These are phyloP conservation scores for Solen grandis DNA, from an alignment of 1,140 invertebrate genomes.

Conservation along the genomic window DNA sequence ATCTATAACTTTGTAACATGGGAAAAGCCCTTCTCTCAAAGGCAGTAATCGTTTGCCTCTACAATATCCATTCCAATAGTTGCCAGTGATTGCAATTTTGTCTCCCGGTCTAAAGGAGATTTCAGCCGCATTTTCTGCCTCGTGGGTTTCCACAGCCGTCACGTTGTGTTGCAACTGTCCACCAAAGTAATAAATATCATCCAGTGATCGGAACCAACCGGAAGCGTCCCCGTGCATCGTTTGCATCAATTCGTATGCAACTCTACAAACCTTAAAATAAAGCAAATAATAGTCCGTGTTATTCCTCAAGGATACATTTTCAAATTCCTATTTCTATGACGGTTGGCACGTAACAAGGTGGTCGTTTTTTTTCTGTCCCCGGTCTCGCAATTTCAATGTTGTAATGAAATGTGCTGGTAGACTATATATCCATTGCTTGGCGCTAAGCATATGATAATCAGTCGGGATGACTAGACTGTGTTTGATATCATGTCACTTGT, in stretches of 20 bases:
- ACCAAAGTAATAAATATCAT: slow-evolving; percentile 98
- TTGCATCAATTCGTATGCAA: slow-evolving; percentile 99
- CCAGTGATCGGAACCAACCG: slow-evolving; percentile 91
- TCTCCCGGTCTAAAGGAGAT: background rate
- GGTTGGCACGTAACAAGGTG: no score
- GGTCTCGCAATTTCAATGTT: no score
- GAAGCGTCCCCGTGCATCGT: slow-evolving; percentile 92
- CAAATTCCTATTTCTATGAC: no score
- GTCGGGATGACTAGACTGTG: no score
- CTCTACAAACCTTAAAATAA: slow-evolving; percentile 89
- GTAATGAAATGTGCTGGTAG: no score
- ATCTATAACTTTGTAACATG: background rate
- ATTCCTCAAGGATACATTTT: no score
- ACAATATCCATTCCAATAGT: background rate
- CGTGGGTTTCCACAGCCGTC: slow-evolving; percentile 88
- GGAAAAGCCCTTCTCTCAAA: background rate
- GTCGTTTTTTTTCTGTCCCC: no score
- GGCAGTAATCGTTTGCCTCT: background rate
- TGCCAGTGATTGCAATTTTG: background rate
- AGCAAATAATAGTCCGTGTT: slow-evolving; percentile 1
- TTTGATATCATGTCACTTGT: no score
- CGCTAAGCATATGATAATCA: no score
- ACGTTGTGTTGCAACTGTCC: slow-evolving; percentile 95
- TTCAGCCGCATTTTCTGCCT: background rate
- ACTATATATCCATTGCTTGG: no score